Evolutionary conservation across 2,797 vertebrate species (phyloP), one percentile per base, ranked within the genome.

Genomic region (Typhlichthys subterraneus): DNA sequence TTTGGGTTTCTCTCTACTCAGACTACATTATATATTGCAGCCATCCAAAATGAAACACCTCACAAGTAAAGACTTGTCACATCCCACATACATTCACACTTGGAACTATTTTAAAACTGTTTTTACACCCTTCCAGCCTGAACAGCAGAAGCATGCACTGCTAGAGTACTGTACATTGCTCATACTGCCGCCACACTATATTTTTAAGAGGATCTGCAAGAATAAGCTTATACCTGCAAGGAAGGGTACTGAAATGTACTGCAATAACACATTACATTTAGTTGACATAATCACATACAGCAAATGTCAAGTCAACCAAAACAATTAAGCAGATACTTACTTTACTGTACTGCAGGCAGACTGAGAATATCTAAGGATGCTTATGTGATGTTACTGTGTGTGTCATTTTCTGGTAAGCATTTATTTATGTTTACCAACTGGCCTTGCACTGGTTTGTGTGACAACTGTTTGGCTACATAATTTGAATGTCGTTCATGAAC

Each of bases 91-190:
- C 42, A 73, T 72, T 77, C 60, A 72, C 85, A 85, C 81, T 69
- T 62, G 11, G 4, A 62, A 81, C 77, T 88, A 88, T 90, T 89
- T 86, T 75, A 77, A 79, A 83, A 68, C 61, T 31, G 2, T 71
- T 64, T 80, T 88, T 77, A 65, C 83, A 81, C 81, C 76, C 84
- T 79, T 75, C 79, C 72, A 55, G 76, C 70, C 75, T 77, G 83
- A 72, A 79, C 72, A 77, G 75, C 80, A 85, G 84, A 86, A 87
- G 12, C 83, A 82, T 84, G 85, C 81, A 76, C 79, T 71, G 80
- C 73, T 75, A 23, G 23, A 23, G 23, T 23, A 9, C 50, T 15
- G 19, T 12, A 76, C 70, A 55, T 38, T 14, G 53, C 53, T 42
- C 62, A 19, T 47, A n/a, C 85, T 53, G 61, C 83, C 84, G 84